Conservation (phyloP, 2,888 invertebrate species). For the Boloria euphrosyne region DNA sequence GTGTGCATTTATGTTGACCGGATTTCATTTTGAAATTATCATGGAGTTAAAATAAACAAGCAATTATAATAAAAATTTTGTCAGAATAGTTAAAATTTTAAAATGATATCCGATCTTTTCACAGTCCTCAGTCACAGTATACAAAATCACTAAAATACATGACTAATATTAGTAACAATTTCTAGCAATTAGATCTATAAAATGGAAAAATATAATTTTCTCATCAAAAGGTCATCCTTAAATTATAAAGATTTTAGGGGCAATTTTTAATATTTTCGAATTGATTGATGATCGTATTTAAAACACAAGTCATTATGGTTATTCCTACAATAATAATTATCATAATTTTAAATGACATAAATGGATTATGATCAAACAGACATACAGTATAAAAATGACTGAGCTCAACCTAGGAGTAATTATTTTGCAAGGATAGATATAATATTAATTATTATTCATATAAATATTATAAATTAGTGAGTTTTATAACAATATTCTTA, state of each 20-base stretch:
- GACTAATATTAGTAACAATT: constrained; percentile 30
- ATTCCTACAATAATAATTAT: not conserved
- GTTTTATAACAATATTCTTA: too few relatives aligned
- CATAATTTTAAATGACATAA: constrained; percentile 2
- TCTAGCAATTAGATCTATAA: constrained; percentile 2
- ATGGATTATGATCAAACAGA: not conserved
- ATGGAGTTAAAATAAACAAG: not conserved
- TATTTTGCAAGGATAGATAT: not conserved
- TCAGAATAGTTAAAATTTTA: not conserved
- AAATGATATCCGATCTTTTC: constrained; percentile 37
- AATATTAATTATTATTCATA: not conserved
- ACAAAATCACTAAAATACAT: constrained; percentile 24
- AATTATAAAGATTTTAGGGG: not conserved
- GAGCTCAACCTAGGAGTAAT: constrained; percentile 13
- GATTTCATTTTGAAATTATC: constrained; percentile 27
- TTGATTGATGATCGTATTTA: not conserved
- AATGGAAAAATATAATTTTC: constrained; percentile 18
- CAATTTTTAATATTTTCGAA: not conserved
- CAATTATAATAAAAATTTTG: too few relatives aligned
- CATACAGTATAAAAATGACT: constrained; percentile 1
- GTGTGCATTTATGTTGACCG: constrained; percentile 39
- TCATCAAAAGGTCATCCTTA: constrained; percentile 1
- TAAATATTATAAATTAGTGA: too few relatives aligned
- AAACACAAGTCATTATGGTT: not conserved
- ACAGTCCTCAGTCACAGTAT: constrained; percentile 29